These are phyloP conservation scores for Eulemur macaco DNA, from an alignment of 2,113 vertebrate genomes.

Conservation along the genomic window DNA sequence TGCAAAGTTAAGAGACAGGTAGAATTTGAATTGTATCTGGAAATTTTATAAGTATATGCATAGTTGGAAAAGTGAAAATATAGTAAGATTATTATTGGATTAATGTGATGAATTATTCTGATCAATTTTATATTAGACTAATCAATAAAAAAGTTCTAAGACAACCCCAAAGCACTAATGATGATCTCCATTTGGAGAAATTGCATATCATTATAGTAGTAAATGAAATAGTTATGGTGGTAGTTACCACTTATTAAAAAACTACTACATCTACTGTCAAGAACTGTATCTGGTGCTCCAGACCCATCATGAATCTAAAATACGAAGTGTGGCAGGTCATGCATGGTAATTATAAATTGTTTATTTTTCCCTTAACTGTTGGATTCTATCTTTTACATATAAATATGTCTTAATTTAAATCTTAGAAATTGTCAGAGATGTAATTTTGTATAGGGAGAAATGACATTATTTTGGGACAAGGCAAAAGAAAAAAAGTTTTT, in stretches of 20 bases:
- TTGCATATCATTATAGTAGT: neutral
- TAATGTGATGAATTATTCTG: neutral
- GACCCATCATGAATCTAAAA: neutral
- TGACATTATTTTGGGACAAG: slow-evolving; percentile 42
- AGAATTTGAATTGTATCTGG: neutral
- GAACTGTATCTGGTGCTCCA: neutral
- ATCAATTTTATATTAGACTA: neutral
- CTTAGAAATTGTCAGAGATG: slow-evolving; percentile 51
- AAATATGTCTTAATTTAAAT: slow-evolving; percentile 54
- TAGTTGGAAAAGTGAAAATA: neutral
- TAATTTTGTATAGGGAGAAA: slow-evolving; percentile 41
- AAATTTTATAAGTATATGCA: neutral
- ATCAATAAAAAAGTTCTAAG: neutral
- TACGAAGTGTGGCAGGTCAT: slow-evolving; percentile 55
- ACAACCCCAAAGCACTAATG: neutral
- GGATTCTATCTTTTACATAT: slow-evolving; percentile 54
- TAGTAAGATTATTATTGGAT: neutral
- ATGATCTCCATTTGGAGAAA: neutral
- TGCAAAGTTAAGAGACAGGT: neutral
- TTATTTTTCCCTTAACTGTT: slow-evolving; percentile 58
- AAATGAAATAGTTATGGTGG: neutral
- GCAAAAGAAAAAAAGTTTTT: slow-evolving; percentile 54
- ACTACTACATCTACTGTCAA: neutral
- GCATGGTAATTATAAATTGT: slow-evolving; percentile 63
- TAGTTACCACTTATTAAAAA: neutral